phyloP scores from a whole-genome alignment of 2,797 vertebrate species.

The Mastacembelus armatus region DNA sequence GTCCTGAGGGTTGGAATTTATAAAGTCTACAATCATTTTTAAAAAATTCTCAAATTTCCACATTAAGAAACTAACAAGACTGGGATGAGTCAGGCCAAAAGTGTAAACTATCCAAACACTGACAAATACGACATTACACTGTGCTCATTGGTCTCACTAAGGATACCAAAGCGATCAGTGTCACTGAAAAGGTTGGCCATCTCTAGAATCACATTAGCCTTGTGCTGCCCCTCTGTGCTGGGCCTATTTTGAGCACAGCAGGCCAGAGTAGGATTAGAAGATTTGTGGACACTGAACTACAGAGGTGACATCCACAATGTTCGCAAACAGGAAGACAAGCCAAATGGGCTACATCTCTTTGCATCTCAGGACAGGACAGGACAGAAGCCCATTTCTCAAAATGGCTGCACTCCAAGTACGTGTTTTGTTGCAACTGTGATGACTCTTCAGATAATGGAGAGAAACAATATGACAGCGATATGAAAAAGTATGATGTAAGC shows the following conservation, averaged over 20 bases:
- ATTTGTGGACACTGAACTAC: conserved; percentile 65
- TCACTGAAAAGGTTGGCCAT: conserved; percentile 39
- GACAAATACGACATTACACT: not conserved
- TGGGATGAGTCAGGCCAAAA: not conserved
- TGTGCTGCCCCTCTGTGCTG: conserved; percentile 22
- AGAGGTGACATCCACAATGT: conserved; percentile 64
- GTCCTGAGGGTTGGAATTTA: not conserved
- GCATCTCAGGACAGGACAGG: conserved; percentile 31
- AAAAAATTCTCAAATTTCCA: not conserved
- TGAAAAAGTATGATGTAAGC: conserved; percentile 44
- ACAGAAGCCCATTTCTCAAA: conserved; percentile 49
- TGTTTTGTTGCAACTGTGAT: conserved; percentile 42
- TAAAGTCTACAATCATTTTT: too few species aligned
- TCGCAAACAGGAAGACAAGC: conserved; percentile 55
- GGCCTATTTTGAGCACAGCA: conserved; percentile 55
- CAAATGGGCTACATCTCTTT: conserved; percentile 37
- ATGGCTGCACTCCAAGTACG: conserved; percentile 50
- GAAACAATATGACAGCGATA: conserved; percentile 41
- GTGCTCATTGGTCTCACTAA: conserved; percentile 16
- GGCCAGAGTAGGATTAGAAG: conserved; percentile 59
- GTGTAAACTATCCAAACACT: conserved; percentile 3
- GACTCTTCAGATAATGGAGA: conserved; percentile 15
- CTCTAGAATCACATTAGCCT: conserved; percentile 58
- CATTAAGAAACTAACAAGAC: not conserved
- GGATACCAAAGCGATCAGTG: conserved; percentile 44